Evolutionary conservation across 2,797 vertebrate species (phyloP).

Genomic region (Vireo griseus): DNA sequence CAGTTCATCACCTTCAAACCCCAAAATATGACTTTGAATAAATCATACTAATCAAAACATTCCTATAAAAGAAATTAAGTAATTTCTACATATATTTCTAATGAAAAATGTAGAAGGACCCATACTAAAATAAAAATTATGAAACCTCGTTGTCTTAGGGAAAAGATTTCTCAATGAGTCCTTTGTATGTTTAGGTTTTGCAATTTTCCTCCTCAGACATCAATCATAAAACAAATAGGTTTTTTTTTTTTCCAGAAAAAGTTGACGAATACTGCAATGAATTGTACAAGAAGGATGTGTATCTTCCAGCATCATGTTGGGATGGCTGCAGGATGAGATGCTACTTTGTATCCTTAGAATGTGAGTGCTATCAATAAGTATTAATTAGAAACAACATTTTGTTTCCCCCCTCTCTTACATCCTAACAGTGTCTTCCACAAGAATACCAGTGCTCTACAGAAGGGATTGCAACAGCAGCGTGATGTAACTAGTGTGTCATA

Average conservation of each 20-base stretch:
- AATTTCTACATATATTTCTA: not conserved
- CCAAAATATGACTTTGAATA: not conserved
- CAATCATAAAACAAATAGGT: not conserved
- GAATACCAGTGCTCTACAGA: not conserved
- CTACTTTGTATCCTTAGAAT: not conserved
- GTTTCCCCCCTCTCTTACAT: rapidly evolving
- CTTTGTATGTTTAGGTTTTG: not conserved
- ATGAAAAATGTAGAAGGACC: not conserved
- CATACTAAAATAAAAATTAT: not conserved
- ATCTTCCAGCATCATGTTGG: not conserved
- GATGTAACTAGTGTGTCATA: not conserved
- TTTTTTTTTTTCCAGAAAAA: not conserved
- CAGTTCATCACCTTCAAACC: not conserved
- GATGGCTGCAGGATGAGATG: not conserved
- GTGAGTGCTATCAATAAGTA: not conserved
- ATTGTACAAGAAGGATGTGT: not conserved
- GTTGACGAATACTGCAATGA: not conserved
- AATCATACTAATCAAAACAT: not conserved
- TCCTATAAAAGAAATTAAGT: not conserved
- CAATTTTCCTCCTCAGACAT: not conserved
- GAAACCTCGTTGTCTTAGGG: not conserved
- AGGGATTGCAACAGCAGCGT: rapidly evolving
- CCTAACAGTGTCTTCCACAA: not conserved
- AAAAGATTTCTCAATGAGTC: not conserved
- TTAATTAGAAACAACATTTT: not conserved